These are phyloP conservation scores for Drosophila neutralis DNA, from an alignment of 2,888 invertebrate species.

Conservation along the genomic window DNA sequence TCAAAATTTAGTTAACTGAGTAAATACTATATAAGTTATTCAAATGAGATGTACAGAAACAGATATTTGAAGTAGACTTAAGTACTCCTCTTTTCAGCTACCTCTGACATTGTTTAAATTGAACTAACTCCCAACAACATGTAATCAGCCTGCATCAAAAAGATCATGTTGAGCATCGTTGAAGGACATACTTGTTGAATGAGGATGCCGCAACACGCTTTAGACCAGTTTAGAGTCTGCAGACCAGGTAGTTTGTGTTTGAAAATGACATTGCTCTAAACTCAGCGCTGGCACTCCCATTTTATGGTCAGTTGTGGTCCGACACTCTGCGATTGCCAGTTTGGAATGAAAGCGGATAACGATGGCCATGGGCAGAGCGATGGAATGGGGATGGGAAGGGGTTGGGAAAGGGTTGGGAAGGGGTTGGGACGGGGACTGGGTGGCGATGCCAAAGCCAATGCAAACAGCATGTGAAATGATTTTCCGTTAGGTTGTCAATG, in stretches of 20 bases:
- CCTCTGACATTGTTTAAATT: neutral
- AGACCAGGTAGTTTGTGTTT: neutral
- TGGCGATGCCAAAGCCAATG: slow-evolving; percentile 15
- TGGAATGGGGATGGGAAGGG: neutral
- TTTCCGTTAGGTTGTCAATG: slow-evolving; percentile 68
- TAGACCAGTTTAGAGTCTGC: neutral
- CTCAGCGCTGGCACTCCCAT: slow-evolving; percentile 22
- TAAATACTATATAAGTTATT: neutral
- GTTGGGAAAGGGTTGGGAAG: neutral
- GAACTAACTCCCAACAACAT: neutral
- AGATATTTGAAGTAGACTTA: neutral
- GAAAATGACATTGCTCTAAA: neutral
- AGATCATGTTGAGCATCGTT: neutral
- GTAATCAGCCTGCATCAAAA: neutral
- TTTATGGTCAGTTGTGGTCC: slow-evolving; percentile 29
- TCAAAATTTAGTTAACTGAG: neutral
- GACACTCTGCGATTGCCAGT: slow-evolving; percentile 25
- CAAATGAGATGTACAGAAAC: neutral
- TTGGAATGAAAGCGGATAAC: neutral
- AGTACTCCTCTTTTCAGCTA: neutral
- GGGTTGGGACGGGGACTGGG: neutral
- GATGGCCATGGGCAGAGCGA: neutral
- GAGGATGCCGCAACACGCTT: neutral
- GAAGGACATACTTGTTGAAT: neutral
- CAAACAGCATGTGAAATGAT: slow-evolving; percentile 59